Evolutionary conservation across 2,888 invertebrate genomes (phyloP).

Genomic region (Torymus texanus): DNA sequence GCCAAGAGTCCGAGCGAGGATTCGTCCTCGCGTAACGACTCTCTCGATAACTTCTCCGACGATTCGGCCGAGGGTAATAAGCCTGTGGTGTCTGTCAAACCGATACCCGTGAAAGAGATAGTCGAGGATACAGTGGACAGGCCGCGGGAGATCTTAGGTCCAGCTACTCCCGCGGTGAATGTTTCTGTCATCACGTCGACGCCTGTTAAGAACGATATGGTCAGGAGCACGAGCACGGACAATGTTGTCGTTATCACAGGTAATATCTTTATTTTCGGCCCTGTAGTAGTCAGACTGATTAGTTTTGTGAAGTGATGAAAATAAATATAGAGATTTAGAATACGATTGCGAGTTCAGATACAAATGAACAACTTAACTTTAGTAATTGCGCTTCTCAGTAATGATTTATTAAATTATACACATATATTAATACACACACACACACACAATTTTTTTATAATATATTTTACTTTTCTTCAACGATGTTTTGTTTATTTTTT

Average conservation of each 20-base stretch:
- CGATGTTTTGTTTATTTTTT: too few relatives aligned
- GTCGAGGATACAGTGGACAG: slow-evolving; percentile 62
- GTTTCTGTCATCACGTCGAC: slow-evolving; percentile 73
- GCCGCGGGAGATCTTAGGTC: slow-evolving; percentile 60
- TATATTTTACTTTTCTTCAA: too few relatives aligned
- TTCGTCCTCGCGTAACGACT: slow-evolving; percentile 68
- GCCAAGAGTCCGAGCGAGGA: slow-evolving; percentile 64
- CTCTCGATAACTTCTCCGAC: slow-evolving; percentile 68
- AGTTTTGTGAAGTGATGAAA: neutral
- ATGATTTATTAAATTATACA: too few relatives aligned
- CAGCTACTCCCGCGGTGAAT: slow-evolving; percentile 66
- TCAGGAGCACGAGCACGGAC: slow-evolving; percentile 68
- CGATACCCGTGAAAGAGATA: neutral
- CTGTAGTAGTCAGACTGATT: too few relatives aligned
- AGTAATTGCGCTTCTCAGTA: too few relatives aligned
- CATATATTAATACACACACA: too few relatives aligned
- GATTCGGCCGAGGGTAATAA: slow-evolving; percentile 59
- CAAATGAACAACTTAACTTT: too few relatives aligned
- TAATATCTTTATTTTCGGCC: too few relatives aligned
- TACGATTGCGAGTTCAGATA: too few relatives aligned
- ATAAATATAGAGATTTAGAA: too few relatives aligned
- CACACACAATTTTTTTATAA: too few relatives aligned
- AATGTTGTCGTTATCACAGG: slow-evolving; percentile 73
- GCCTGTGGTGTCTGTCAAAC: neutral
- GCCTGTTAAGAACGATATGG: slow-evolving; percentile 67